These are phyloP conservation scores for Lampris megalopsis DNA, from an alignment of 2,113 vertebrate species.

Conservation along the genomic window DNA sequence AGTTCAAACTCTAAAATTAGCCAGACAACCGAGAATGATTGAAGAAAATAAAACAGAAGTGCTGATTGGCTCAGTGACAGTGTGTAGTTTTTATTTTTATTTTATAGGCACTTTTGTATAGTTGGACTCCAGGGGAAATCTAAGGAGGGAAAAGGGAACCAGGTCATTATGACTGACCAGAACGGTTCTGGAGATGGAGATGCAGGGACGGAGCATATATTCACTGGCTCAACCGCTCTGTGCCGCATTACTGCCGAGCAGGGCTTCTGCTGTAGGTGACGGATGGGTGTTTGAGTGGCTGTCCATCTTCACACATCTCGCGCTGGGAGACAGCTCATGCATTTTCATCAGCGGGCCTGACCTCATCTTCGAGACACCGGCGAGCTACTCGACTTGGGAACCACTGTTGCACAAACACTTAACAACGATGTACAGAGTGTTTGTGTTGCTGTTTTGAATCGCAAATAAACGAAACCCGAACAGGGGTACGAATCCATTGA, in stretches of 20 bases:
- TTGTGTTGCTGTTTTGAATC: conserved; percentile 2
- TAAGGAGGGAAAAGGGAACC: conserved; percentile 17
- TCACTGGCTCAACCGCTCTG: conserved; percentile 49
- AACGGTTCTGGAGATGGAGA: conserved; percentile 30
- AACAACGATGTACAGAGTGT: conserved; percentile 30
- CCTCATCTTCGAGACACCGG: conserved; percentile 57
- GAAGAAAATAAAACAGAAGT: background rate
- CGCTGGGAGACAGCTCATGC: conserved; percentile 58
- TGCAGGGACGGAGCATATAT: conserved; percentile 60
- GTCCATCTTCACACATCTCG: conserved; percentile 58
- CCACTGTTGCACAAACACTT: conserved; percentile 50
- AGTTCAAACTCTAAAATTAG: no score
- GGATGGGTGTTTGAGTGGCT: conserved; percentile 58
- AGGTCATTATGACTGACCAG: conserved; percentile 20
- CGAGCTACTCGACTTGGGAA: conserved; percentile 42
- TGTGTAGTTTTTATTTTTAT: background rate
- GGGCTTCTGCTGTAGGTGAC: conserved; percentile 58
- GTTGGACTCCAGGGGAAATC: conserved; percentile 32
- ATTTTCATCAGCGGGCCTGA: conserved; percentile 66
- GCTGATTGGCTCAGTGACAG: conserved; percentile 5
- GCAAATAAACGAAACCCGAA: background rate
- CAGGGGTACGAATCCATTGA: background rate
- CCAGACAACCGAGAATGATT: no score
- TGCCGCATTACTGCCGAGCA: conserved; percentile 48
- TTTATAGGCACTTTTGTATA: background rate